phyloP scores from a whole-genome alignment of 2,888 invertebrate species.

The Caenorhabditis sulstoni region DNA sequence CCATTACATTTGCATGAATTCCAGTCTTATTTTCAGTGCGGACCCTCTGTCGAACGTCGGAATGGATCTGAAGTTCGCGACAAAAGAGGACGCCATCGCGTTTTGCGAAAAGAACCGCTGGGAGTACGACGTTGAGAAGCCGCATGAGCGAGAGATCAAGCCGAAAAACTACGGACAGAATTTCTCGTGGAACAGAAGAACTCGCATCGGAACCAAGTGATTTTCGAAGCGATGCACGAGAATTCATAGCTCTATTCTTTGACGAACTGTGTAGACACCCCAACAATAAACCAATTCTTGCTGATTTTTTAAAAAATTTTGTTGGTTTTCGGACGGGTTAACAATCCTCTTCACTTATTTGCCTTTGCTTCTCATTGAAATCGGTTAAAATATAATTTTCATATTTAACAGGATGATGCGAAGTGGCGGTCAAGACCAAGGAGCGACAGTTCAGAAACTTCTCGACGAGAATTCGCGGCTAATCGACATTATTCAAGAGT shows the following conservation, averaged over 20 bases:
- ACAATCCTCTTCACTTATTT: not conserved
- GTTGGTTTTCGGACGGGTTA: not conserved
- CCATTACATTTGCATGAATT: constrained; percentile 71
- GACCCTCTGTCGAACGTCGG: constrained; percentile 95
- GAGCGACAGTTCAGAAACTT: constrained; percentile 82
- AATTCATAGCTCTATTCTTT: constrained; percentile 9
- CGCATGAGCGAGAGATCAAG: constrained; percentile 86
- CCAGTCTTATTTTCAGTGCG: constrained; percentile 84
- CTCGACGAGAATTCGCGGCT: constrained; percentile 97
- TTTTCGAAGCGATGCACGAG: constrained; percentile 9
- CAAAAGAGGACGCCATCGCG: constrained; percentile 90
- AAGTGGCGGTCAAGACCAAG: constrained; percentile 58
- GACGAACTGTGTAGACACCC: constrained; percentile 24
- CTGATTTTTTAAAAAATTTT: not conserved
- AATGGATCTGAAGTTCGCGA: constrained; percentile 86
- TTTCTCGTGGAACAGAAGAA: constrained; percentile 96
- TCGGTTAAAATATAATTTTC: too few relatives aligned
- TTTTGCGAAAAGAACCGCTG: constrained; percentile 96
- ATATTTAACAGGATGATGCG: constrained; percentile 8
- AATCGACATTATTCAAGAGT: constrained; percentile 96
- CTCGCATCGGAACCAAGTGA: constrained; percentile 95
- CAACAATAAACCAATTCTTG: not conserved
- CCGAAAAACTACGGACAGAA: constrained; percentile 94
- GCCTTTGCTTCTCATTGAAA: too few relatives aligned
- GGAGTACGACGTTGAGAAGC: constrained; percentile 89